phyloP scores from a whole-genome alignment of 2,888 invertebrate species.

The Seira sanloemensis region DNA sequence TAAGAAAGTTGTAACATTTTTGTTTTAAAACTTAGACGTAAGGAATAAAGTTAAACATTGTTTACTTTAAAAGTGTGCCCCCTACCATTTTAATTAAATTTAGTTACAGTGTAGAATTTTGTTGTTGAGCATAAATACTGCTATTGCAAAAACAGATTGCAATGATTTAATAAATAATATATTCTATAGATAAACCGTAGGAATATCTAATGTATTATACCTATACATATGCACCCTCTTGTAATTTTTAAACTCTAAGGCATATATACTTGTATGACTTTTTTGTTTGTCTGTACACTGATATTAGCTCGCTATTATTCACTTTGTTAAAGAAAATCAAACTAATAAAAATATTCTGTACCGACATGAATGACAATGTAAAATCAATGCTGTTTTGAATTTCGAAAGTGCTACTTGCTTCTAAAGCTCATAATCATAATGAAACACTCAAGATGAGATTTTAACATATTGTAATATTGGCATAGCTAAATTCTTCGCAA shows the following conservation, averaged over 20 bases:
- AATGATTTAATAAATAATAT: constrained; percentile 1
- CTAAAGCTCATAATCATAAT: too few relatives aligned
- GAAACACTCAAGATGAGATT: not conserved
- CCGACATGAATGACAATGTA: constrained; percentile 30
- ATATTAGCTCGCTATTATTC: constrained; percentile 64
- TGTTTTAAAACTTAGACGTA: not conserved
- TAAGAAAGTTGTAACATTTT: constrained; percentile 38
- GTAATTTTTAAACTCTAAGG: too few relatives aligned
- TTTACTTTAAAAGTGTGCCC: not conserved
- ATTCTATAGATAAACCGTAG: not conserved
- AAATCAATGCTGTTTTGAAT: not conserved
- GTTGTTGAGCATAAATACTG: constrained; percentile 39
- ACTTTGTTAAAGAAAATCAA: constrained; percentile 59
- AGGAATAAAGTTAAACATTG: not conserved
- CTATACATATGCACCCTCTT: too few relatives aligned
- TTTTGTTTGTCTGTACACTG: constrained; percentile 64
- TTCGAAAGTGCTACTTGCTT: too few relatives aligned
- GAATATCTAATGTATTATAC: constrained; percentile 39
- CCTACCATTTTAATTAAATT: not conserved
- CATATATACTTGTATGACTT: constrained; percentile 23
- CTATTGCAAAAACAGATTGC: constrained; percentile 9
- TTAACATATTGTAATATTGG: not conserved
- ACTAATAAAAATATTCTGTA: constrained; percentile 64
- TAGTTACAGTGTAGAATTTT: not conserved
- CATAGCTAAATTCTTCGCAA: too few relatives aligned